Conservation (phyloP, 2,797 vertebrate species). For the Muscicapa striata region DNA sequence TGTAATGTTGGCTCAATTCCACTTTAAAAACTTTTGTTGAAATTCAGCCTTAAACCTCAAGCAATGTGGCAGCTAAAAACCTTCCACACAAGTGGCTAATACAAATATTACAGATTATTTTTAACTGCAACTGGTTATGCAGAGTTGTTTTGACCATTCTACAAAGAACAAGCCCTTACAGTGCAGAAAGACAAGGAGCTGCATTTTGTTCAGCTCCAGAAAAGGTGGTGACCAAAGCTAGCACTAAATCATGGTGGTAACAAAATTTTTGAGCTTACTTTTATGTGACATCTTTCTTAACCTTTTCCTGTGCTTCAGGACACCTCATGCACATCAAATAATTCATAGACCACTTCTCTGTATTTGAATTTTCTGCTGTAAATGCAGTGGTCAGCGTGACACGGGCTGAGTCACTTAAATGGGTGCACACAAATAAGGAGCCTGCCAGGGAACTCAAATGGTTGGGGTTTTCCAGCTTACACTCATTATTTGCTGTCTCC, state of each 20-base stretch:
- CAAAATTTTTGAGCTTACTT: background rate
- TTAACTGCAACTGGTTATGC: background rate
- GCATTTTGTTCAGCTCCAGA: background rate
- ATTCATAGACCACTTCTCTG: background rate
- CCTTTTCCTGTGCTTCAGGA: background rate
- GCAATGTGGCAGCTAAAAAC: background rate
- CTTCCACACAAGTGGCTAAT: accelerated
- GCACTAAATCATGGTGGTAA: background rate
- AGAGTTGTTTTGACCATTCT: background rate
- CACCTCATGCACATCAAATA: background rate
- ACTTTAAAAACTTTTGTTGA: background rate
- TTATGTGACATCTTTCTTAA: background rate
- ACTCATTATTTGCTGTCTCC: slow-evolving; percentile 30
- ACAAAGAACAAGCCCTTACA: background rate
- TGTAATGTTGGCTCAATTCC: background rate
- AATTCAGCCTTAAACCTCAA: background rate
- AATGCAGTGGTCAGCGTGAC: accelerated
- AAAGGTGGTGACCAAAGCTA: background rate
- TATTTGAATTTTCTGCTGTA: background rate
- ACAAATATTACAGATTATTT: background rate
- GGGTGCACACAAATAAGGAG: background rate
- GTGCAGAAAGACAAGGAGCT: background rate
- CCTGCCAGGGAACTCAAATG: background rate
- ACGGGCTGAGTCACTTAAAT: background rate
- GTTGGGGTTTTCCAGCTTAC: background rate